Percentiles rank a stretch among this genome's conserved stretches.
phyloP scores from a whole-genome alignment of 1,140 invertebrate genomes.

The Notospermus geniculatus region DNA sequence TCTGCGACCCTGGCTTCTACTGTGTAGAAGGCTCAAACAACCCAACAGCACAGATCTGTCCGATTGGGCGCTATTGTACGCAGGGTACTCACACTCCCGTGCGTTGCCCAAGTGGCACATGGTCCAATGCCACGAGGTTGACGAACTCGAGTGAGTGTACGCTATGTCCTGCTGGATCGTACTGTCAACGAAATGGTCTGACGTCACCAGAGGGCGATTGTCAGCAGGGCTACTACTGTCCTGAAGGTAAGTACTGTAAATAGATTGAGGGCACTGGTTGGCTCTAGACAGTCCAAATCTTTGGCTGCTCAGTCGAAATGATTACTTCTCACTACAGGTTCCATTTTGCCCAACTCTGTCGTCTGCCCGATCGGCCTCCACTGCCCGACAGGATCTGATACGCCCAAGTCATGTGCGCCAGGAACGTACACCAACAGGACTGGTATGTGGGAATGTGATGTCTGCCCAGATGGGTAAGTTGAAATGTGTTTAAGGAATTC shows the following conservation, averaged over 20 bases:
- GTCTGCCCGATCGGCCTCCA: conserved; percentile 43
- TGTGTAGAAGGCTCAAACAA: conserved; percentile 40
- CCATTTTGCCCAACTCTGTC: conserved; percentile 26
- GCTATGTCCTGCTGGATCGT: conserved; percentile 43
- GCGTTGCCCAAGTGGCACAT: conserved; percentile 46
- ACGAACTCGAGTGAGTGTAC: conserved; percentile 33
- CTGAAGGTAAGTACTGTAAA: conserved; percentile 31
- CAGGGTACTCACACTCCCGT: conserved; percentile 44
- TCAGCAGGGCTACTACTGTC: conserved; percentile 49
- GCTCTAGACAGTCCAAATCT: too few relatives aligned
- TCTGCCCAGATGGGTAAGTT: conserved; percentile 48
- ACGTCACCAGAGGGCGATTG: conserved; percentile 41
- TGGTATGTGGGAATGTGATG: conserved; percentile 38
- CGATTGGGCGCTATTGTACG: conserved; percentile 45
- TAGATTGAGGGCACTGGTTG: too few relatives aligned
- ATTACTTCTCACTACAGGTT: too few relatives aligned
- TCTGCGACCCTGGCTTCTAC: conserved; percentile 43
- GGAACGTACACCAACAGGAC: conserved; percentile 45
- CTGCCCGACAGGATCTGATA: conserved; percentile 44
- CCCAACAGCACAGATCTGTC: conserved; percentile 35
- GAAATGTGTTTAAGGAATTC: too few relatives aligned
- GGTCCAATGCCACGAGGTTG: conserved; percentile 42
- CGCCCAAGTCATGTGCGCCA: conserved; percentile 37
- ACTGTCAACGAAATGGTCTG: conserved; percentile 43
- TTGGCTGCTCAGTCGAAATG: too few relatives aligned